phyloP scores from a whole-genome alignment of 1,140 invertebrate species.

The Cydia pomonella region DNA sequence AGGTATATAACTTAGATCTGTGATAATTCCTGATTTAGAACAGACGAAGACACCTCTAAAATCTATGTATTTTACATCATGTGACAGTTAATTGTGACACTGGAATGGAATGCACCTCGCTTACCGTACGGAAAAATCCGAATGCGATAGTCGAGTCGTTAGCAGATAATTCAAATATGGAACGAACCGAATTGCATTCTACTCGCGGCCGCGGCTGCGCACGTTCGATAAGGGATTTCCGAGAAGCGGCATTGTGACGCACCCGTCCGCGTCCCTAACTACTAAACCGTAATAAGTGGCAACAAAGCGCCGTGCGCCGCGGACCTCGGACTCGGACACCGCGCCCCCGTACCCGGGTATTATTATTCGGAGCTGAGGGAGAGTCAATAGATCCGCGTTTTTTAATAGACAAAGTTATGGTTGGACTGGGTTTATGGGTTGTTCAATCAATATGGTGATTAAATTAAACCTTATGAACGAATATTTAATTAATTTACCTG shows the following conservation, averaged over 20 bases:
- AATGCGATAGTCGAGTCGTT: not conserved
- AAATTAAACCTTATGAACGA: not conserved
- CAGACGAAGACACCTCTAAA: no score
- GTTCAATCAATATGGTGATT: not conserved
- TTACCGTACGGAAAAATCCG: not conserved
- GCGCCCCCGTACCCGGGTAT: conserved; percentile 10
- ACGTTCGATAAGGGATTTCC: conserved; percentile 31
- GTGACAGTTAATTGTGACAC: not conserved
- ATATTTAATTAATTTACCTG: no score
- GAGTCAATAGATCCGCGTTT: not conserved
- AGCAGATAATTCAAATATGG: conserved; percentile 22
- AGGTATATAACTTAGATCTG: no score
- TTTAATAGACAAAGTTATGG: not conserved
- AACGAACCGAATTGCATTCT: conserved; percentile 9
- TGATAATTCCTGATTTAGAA: no score
- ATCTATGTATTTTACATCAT: not conserved
- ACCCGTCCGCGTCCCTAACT: conserved; percentile 52
- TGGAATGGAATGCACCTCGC: not conserved
- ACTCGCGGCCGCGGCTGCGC: conserved; percentile 8
- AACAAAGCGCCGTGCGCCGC: conserved; percentile 45
- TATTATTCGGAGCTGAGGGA: not conserved
- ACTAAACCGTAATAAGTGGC: conserved; percentile 51
- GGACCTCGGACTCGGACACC: conserved; percentile 50
- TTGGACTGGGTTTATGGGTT: not conserved
- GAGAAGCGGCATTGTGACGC: conserved; percentile 34